Evolutionary conservation across 2,888 invertebrate species (phyloP).

Genomic region (Dichetophora obliterata): DNA sequence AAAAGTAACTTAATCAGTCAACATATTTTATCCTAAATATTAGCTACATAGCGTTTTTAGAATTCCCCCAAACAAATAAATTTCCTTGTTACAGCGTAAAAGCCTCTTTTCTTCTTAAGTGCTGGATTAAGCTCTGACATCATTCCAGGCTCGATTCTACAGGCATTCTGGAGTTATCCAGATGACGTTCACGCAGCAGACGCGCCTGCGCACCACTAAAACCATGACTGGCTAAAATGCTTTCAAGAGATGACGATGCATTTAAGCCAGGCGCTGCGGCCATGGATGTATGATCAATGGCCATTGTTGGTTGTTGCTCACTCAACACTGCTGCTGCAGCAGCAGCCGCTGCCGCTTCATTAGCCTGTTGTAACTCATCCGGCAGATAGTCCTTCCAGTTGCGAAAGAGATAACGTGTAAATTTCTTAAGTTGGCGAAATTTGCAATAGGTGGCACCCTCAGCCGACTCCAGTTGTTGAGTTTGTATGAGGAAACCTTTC

Average conservation of each 20-base stretch:
- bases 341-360: constrained; percentile 48
- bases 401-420: constrained; percentile 89
- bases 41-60: background rate
- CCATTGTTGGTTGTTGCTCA: background rate
- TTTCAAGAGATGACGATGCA: background rate
- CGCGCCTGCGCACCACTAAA: background rate
- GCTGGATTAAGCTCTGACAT: background rate
- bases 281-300: background rate
- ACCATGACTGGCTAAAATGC: constrained; percentile 2
- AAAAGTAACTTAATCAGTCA: background rate
- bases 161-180: background rate
- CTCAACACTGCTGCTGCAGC: constrained; percentile 16
- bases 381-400: constrained; percentile 95
- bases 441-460: constrained; percentile 96
- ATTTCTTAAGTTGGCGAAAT: constrained; percentile 89
- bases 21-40: background rate
- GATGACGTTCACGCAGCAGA: constrained; percentile 12
- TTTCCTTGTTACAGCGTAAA: background rate
- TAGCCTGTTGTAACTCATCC: constrained; percentile 71
- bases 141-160: background rate
- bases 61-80: background rate
- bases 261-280: background rate
- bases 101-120: background rate
- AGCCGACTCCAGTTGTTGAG: constrained; percentile 91
- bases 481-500: constrained; percentile 92